Evolutionary conservation across 2,888 invertebrate genomes (phyloP), one percentile per base, ranked within the genome.

Genomic region (Sceliomorpha sp.): DNA sequence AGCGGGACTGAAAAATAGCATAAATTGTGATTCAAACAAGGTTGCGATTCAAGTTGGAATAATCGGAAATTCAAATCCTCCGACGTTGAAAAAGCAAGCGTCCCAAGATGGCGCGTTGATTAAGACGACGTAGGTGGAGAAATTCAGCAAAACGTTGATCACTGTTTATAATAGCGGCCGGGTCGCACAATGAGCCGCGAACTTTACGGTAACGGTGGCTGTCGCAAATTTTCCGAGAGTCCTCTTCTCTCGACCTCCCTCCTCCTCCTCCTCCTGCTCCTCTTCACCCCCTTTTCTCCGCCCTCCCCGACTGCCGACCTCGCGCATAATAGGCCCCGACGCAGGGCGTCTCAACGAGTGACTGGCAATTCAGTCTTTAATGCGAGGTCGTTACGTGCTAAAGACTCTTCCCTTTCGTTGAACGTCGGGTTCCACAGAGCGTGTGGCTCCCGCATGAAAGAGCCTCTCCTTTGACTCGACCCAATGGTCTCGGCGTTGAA

Each of bases 331-430:
- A 77, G 76, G 73, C 77, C n/a, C 63, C 47, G 63, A 58, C 40
- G 53, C 53, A 73, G 74, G 59, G 72, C 73, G 73, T 64, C 78
- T 80, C 78, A 81, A 82, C 79, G 82, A 82, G 79, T 78, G 72
- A 73, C 78, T 72, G 73, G 78, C 77, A 77, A 83, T 83, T 82
- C 80, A 82, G 78, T 80, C 77, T 66, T 79, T 80, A 81, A 81
- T 80, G 81, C 77, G 69, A 62, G 76, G 74, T 79, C 82, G 78
- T 81, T 82, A 81, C 75, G 77, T 73, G 51, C 73, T 50, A 64
- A 70, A 64, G 67, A 72, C 53, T 56, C 63, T 69, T 73, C 53
- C 59, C 67, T 63, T 62, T 64, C 36, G 39, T 34, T 40, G 24
- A 45, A 37, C 36, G 36, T 8, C 34, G 34, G 14, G 55, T n/a